Conservation (phyloP, 1,140 invertebrate species). For the Papilio glaucus region DNA sequence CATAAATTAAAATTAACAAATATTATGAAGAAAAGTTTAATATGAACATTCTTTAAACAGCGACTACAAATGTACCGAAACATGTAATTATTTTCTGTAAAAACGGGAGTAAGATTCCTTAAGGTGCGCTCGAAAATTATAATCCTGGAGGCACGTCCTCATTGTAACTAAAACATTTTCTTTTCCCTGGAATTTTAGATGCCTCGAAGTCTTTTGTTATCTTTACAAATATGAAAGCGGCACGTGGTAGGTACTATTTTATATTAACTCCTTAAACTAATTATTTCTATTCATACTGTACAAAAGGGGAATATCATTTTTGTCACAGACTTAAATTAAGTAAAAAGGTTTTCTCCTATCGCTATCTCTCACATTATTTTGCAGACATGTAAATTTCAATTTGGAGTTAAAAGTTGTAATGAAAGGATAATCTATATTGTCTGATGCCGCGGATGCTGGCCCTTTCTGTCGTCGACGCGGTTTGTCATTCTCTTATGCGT, state of each 20-base stretch:
- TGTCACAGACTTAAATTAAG: not conserved
- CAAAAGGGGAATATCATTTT: not conserved
- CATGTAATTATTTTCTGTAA: slow-evolving; percentile 5
- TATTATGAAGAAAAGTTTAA: not conserved
- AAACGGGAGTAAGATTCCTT: slow-evolving; percentile 29
- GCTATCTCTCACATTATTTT: not conserved
- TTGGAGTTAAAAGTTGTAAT: slow-evolving; percentile 23
- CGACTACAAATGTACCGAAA: not conserved
- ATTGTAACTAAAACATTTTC: slow-evolving; percentile 32
- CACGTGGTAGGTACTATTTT: not conserved
- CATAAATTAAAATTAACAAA: too few relatives aligned
- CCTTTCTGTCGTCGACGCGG: slow-evolving; percentile 52
- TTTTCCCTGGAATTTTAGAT: slow-evolving; percentile 21
- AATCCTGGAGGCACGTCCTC: slow-evolving; percentile 29
- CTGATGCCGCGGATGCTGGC: slow-evolving; percentile 32
- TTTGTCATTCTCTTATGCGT: slow-evolving; percentile 43
- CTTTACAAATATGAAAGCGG: not conserved
- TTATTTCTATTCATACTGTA: not conserved
- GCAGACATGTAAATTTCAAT: slow-evolving; percentile 33
- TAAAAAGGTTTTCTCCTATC: slow-evolving; percentile 10
- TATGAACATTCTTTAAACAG: not conserved
- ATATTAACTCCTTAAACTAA: not conserved
- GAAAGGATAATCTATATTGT: slow-evolving; percentile 42
- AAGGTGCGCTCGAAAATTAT: slow-evolving; percentile 31
- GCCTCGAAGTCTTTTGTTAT: slow-evolving; percentile 22